Base-by-base conservation (phyloP, 2,888 invertebrate genomes). In the Alentia gelatinosa region DNA sequence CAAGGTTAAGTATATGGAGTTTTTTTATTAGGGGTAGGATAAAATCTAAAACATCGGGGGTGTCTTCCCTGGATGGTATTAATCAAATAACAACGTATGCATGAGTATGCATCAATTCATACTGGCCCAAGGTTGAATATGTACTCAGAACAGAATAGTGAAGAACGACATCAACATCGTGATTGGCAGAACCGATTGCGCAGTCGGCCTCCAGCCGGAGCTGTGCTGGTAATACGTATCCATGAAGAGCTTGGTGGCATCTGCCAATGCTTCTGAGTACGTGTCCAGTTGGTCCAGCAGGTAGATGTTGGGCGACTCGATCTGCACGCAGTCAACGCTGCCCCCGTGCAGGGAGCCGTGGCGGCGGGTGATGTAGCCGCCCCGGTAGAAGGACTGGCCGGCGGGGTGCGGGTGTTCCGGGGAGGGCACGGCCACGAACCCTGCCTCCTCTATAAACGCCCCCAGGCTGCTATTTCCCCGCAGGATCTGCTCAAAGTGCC, bases 281-380 rank as follows among this genome's bases (percentile, higher is more conserved):
- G n/a, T 56, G n/a, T 56, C 23, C 9, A 56, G 9, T n/a, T 56
- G 23, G 19, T 3, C 9, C 19, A 4, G 56, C 19, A 56, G 19
- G 19, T 56, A 56, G n/a, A 1, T 12, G 26, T 12, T 37, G 3
- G 88, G 88, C 5, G 89, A 56, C 63, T 47, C 50, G 63, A 89
- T 56, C 68, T 56, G 56, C 4, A 89, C 63, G 68, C 63, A 56
- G 35, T 89, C 89, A 47, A 89, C 37, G 7, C 1, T 30, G 12
- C 89, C 89, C 19, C 56, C 56, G 23, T 35, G 15, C 19, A 56
- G 56, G 19, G 89, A 89, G 19, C 89, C 89, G 37, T 89, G 89
- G 1, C 30, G 37, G 0, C 26, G 0, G 7, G 56, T 89, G 89
- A 23, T 89, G 39, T 63, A 89, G 0, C 56, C 50, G 23, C 56